Percentiles rank a stretch among this genome's conserved stretches.
phyloP scores from a whole-genome alignment of 2,888 invertebrate genomes.

The Nomada flava region DNA sequence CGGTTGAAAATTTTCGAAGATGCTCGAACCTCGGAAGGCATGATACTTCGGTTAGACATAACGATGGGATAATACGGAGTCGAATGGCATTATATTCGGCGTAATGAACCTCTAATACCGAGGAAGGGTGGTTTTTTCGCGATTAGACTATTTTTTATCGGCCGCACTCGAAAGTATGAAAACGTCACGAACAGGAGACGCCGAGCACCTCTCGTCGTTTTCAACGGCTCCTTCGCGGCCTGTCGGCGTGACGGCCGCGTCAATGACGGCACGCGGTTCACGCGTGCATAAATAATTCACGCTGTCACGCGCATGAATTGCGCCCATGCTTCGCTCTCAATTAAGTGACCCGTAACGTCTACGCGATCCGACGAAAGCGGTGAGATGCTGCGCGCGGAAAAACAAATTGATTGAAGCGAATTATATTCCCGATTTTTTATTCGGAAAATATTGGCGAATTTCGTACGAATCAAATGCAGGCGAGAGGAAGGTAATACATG shows the following conservation, averaged over 20 bases:
- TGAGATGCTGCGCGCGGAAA: constrained; percentile 9
- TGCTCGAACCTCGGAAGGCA: background rate
- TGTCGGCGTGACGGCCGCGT: constrained; percentile 54
- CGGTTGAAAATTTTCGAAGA: too few relatives aligned
- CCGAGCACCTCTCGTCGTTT: constrained; percentile 58
- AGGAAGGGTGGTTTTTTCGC: constrained; percentile 21
- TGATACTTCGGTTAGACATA: background rate
- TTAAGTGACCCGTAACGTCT: constrained; percentile 68
- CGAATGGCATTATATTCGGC: background rate
- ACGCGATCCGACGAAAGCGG: constrained; percentile 4
- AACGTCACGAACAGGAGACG: constrained; percentile 55
- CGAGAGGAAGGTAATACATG: background rate
- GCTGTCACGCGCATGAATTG: constrained; percentile 63
- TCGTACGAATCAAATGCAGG: too few relatives aligned
- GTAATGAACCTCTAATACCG: constrained; percentile 25
- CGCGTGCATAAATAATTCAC: constrained; percentile 70
- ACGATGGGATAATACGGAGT: background rate
- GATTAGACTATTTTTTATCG: constrained; percentile 56
- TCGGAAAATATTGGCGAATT: too few relatives aligned
- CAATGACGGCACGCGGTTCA: constrained; percentile 60
- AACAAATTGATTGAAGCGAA: background rate
- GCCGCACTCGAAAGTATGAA: constrained; percentile 48
- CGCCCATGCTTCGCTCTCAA: constrained; percentile 56
- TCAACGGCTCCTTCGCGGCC: constrained; percentile 51
- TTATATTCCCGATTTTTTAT: too few relatives aligned